Conservation (phyloP, 1,140 invertebrate species). For the Galleria mellonella region DNA sequence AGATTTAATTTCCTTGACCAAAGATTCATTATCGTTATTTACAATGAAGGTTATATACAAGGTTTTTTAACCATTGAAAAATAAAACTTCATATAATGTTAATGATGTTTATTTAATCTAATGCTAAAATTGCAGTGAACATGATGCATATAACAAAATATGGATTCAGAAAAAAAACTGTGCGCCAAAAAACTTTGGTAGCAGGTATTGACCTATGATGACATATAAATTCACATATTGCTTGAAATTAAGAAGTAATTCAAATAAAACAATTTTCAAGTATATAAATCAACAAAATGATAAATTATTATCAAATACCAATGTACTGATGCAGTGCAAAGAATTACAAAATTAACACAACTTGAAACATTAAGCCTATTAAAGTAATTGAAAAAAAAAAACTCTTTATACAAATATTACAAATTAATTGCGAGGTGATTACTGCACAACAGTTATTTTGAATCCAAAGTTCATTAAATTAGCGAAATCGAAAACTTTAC, state of each 20-base stretch:
- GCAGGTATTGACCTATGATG: slow-evolving; percentile 15
- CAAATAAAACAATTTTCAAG: slow-evolving; percentile 5
- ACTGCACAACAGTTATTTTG: slow-evolving; percentile 4
- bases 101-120: slow-evolving; percentile 64
- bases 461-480: too few species aligned
- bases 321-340: slow-evolving; percentile 6
- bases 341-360: slow-evolving; percentile 5
- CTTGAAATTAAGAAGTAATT: background rate
- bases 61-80: too few species aligned
- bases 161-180: slow-evolving; percentile 28
- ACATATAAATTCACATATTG: too few species aligned
- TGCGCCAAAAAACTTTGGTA: slow-evolving; percentile 43
- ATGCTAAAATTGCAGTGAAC: slow-evolving; percentile 58
- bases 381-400: slow-evolving; percentile 1
- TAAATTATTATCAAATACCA: slow-evolving; percentile 12
- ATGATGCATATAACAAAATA: slow-evolving; percentile 48
- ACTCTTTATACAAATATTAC: background rate
- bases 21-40: too few species aligned
- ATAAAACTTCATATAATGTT: slow-evolving; percentile 37
- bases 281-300: slow-evolving; percentile 11
- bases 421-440: slow-evolving; percentile 32
- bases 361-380: slow-evolving; percentile 13
- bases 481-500: slow-evolving; percentile 3
- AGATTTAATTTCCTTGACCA: too few species aligned
- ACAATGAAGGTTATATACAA: too few species aligned